Evolutionary conservation across 1,140 invertebrate genomes (phyloP).

Genomic region (Drosophila neocordata): DNA sequence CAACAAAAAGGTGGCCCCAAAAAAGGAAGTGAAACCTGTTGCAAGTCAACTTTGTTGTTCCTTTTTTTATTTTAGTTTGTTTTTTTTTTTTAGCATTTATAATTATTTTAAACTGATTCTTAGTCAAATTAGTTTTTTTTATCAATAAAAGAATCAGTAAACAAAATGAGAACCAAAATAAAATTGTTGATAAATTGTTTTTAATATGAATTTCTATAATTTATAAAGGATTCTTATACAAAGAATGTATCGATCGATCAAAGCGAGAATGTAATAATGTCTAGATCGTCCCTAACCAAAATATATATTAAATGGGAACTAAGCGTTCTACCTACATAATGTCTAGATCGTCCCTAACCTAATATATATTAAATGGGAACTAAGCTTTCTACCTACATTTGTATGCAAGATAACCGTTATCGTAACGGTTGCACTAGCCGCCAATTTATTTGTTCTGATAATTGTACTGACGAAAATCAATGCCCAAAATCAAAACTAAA

Average conservation of each 20-base stretch:
- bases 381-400: no score
- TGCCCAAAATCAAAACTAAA: slow-evolving; percentile 42
- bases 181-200: no score
- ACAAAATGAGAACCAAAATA: not conserved
- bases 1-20: slow-evolving; percentile 27
- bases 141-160: not conserved
- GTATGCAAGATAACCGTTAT: no score
- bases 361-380: no score
- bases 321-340: no score
- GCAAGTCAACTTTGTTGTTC: slow-evolving; percentile 17
- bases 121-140: slow-evolving; percentile 31
- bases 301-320: no score
- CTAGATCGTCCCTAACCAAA: no score
- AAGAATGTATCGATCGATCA: no score
- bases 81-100: slow-evolving; percentile 33
- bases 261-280: no score
- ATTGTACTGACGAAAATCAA: slow-evolving; percentile 18
- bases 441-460: slow-evolving; percentile 48
- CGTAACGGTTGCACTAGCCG: not conserved
- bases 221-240: no score
- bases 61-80: slow-evolving; percentile 35
- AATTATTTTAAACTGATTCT: slow-evolving; percentile 16
- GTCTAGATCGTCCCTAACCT: no score
- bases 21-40: slow-evolving; percentile 69
- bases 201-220: no score